Conservation (phyloP, 2,888 invertebrate genomes). For the Pardosa pseudoannulata region DNA sequence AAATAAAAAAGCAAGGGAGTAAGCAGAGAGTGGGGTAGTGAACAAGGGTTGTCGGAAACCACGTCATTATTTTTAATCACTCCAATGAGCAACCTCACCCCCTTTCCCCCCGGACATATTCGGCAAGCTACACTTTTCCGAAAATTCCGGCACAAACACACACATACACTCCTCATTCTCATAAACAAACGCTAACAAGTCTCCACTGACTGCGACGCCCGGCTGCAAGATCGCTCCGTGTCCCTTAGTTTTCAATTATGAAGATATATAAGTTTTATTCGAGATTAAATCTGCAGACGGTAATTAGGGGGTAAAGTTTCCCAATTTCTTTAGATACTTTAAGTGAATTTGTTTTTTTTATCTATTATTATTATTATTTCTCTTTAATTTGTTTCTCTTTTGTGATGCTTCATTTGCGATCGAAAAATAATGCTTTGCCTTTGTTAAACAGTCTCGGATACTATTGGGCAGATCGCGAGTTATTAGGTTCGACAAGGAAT, state of each 20-base stretch:
- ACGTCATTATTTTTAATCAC: constrained; percentile 72
- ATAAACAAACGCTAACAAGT: constrained; percentile 51
- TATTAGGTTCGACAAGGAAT: no score
- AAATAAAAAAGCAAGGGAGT: no score
- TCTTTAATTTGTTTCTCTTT: background rate
- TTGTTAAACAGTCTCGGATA: background rate
- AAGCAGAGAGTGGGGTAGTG: background rate
- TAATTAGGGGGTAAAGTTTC: constrained; percentile 48
- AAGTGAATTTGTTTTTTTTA: background rate
- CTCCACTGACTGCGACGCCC: constrained; percentile 33
- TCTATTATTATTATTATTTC: background rate
- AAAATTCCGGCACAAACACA: constrained; percentile 12
- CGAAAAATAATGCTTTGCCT: background rate
- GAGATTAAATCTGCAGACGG: constrained; percentile 39
- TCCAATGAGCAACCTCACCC: constrained; percentile 54
- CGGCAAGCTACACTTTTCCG: background rate
- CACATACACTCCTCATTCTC: background rate
- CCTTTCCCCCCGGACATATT: background rate
- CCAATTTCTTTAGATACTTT: constrained; percentile 17
- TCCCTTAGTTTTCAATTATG: constrained; percentile 70
- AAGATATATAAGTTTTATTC: constrained; percentile 61
- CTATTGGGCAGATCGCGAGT: background rate
- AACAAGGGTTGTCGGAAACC: constrained; percentile 7
- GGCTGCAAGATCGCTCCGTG: constrained; percentile 14
- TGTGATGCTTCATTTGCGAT: background rate